phyloP scores from a whole-genome alignment of 2,888 invertebrate species.

The Tromatobia lineatoria region DNA sequence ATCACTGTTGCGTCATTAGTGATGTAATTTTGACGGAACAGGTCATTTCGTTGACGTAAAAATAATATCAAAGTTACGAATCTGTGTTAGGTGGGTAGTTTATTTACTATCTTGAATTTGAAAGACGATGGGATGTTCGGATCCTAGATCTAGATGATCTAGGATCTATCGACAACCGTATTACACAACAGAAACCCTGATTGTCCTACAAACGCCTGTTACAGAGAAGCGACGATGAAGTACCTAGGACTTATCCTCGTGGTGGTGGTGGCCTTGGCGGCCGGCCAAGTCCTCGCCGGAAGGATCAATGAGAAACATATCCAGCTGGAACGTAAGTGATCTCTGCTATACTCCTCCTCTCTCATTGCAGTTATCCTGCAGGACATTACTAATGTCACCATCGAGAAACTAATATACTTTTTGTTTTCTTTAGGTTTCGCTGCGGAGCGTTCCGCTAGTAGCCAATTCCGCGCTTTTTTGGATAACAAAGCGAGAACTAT shows the following conservation, averaged over 20 bases:
- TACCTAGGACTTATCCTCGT: conserved; percentile 64
- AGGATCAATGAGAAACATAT: conserved; percentile 55
- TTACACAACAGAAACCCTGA: conserved; percentile 61
- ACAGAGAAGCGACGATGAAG: conserved; percentile 65
- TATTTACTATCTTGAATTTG: no score
- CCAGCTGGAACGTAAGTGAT: conserved; percentile 51
- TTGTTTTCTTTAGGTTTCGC: neutral
- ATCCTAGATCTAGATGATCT: no score
- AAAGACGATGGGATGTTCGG: no score
- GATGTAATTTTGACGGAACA: no score
- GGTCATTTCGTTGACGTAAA: no score
- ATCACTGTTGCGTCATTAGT: no score
- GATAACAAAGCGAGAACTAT: conserved; percentile 56
- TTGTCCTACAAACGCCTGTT: conserved; percentile 62
- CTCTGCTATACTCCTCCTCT: conserved; percentile 19
- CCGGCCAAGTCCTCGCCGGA: conserved; percentile 55
- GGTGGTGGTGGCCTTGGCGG: conserved; percentile 60
- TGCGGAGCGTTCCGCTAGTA: neutral
- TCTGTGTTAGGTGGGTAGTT: no score
- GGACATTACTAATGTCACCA: conserved; percentile 20
- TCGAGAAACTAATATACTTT: neutral
- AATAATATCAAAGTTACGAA: no score
- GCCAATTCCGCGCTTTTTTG: conserved; percentile 51
- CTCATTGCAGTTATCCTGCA: conserved; percentile 10
- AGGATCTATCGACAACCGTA: no score